Evolutionary conservation across 2,888 invertebrate genomes (phyloP).

Genomic region (Gortyna flavago): DNA sequence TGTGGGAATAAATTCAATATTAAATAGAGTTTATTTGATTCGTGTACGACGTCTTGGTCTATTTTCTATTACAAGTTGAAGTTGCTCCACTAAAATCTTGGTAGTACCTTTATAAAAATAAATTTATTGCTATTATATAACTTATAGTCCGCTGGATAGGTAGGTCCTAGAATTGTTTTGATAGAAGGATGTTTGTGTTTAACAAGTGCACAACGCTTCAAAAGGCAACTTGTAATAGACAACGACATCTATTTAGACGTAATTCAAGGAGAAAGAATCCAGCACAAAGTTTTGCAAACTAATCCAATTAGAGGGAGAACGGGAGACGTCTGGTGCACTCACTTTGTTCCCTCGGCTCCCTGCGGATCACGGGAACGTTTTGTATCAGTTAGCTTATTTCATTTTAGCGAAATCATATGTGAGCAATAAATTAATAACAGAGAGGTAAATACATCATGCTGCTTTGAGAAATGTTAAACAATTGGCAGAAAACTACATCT

Average conservation of each 20-base stretch:
- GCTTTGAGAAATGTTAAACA: slow-evolving; percentile 9
- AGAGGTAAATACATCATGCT: neutral
- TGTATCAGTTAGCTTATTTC: slow-evolving; percentile 59
- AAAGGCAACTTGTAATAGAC: slow-evolving; percentile 48
- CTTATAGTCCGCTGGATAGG: neutral
- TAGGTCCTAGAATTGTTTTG: neutral
- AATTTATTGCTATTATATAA: neutral
- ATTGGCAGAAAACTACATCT: neutral
- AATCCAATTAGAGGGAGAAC: slow-evolving; percentile 82
- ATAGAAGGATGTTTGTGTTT: slow-evolving; percentile 21
- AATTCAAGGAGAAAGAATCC: slow-evolving; percentile 78
- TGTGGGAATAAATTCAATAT: slow-evolving; percentile 2
- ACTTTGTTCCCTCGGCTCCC: slow-evolving; percentile 57
- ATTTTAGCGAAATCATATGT: slow-evolving; percentile 25
- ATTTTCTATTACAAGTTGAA: neutral
- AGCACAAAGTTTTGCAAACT: slow-evolving; percentile 82
- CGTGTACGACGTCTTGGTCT: neutral
- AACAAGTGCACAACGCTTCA: slow-evolving; percentile 13
- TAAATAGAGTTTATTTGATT: slow-evolving; percentile 2
- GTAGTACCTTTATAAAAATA: neutral
- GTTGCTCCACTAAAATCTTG: neutral
- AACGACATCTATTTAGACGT: slow-evolving; percentile 71
- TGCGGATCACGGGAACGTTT: slow-evolving; percentile 59
- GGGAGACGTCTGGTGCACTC: slow-evolving; percentile 65
- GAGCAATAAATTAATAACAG: slow-evolving; percentile 9